These are phyloP conservation scores for Pelecanoides urinatrix DNA, from an alignment of 2,113 vertebrate genomes.

Conservation along the genomic window DNA sequence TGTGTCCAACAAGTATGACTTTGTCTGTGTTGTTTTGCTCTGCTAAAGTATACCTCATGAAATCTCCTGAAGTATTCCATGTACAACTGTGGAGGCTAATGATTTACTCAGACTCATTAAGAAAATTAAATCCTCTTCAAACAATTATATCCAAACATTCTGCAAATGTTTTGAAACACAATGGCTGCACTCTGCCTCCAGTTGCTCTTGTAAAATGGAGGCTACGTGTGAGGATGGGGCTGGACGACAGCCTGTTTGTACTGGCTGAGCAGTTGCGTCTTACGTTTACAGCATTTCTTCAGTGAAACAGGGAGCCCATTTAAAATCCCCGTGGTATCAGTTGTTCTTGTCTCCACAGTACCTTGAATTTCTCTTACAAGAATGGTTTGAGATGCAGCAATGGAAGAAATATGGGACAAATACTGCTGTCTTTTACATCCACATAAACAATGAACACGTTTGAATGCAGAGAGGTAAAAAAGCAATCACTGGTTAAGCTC, in stretches of 20 bases:
- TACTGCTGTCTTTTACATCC: not conserved
- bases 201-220: not conserved
- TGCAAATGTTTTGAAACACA: not conserved
- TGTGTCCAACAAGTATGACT: not conserved
- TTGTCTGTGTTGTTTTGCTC: not conserved
- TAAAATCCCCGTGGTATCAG: not conserved
- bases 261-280: not conserved
- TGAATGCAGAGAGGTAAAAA: not conserved
- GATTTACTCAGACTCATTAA: slow-evolving; percentile 11
- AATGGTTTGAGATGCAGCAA: not conserved
- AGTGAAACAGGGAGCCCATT: not conserved
- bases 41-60: not conserved
- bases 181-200: not conserved
- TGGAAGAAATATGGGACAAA: not conserved
- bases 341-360: not conserved
- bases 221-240: not conserved
- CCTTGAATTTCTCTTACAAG: not conserved
- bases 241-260: not conserved
- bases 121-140: slow-evolving; percentile 19
- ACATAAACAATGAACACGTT: not conserved
- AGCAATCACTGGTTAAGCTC: not conserved
- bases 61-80: not conserved
- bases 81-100: not conserved
- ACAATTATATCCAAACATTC: not conserved
- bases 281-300: not conserved